Conservation (phyloP, 2,888 invertebrate species). For the Calameuta filiformis region DNA sequence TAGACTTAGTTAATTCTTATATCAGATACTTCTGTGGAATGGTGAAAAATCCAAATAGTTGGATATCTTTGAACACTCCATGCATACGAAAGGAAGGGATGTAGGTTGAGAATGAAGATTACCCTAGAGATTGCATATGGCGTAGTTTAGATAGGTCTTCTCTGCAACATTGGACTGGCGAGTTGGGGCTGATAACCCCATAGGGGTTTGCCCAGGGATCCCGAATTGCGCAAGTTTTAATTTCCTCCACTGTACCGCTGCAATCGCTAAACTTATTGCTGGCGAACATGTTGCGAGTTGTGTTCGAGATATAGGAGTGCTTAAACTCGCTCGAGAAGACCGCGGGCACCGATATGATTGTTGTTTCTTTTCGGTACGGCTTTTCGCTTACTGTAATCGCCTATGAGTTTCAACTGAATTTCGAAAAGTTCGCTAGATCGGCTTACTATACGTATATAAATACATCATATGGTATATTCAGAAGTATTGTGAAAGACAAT, state of each 20-base stretch:
- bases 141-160: slow-evolving; percentile 25
- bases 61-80: not conserved
- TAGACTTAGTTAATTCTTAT: too few species aligned
- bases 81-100: slow-evolving; percentile 6
- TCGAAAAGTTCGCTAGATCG: too few species aligned
- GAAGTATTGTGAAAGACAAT: too few species aligned
- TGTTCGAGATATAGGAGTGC: not conserved
- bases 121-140: slow-evolving; percentile 42
- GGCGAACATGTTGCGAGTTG: not conserved
- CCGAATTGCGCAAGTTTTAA: slow-evolving; percentile 34
- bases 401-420: too few species aligned
- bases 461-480: too few species aligned
- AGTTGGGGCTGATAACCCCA: slow-evolving; percentile 11
- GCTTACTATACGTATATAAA: too few species aligned
- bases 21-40: too few species aligned
- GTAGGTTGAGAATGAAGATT: slow-evolving; percentile 42
- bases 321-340: slow-evolving; percentile 13
- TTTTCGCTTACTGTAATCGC: too few species aligned
- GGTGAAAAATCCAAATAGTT: too few species aligned
- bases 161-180: slow-evolving; percentile 8
- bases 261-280: slow-evolving; percentile 9
- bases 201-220: slow-evolving; percentile 1
- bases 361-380: not conserved
- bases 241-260: slow-evolving; percentile 19
- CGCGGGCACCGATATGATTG: not conserved